Evolutionary conservation across 2,113 vertebrate genomes (phyloP), one percentile per base, ranked within the genome.

Genomic region (Nothocercus nigrocapillus): DNA sequence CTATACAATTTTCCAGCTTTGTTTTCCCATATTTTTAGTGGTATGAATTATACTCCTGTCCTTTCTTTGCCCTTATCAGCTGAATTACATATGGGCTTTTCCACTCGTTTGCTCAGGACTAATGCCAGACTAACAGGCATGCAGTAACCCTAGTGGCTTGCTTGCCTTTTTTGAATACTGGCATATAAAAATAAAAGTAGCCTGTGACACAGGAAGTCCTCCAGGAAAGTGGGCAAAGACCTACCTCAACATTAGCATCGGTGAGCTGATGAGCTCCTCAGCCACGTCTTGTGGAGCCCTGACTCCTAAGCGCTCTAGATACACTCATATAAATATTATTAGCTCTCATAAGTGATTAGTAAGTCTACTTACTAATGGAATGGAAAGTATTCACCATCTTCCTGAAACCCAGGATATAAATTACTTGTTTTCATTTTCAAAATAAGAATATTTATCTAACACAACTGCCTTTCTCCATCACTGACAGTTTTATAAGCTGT

Each of bases 211-310:
- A 58, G 30, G 16, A 58, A 58, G 54, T 58, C 54, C 28, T 58
- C 17, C 54, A 32, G 54, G 54, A 58, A 58, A 14, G 28, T 32
- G 54, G 30, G 54, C 54, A 58, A 58, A 58, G 30, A 32, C 54
- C 54, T 56, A 27, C 54, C 54, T 77, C 11, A 4, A 24, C 51
- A 32, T 19, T 54, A 66, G 28, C 25, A 62, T 8, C 0, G 0
- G 21, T 51, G 56, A 32, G 62, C 22, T 64, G 15, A 0, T 77
- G 40, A 69, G 17, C 24, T 14, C 63, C 9, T 2, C 24, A 68
- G 40, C 27, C 24, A 56, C 28, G 30, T 70, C 6, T 58, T 85
- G 67, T 34, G 25, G 5, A 75, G 14, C 17, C 42, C 38, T 72
- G 17, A 13, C 13, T 54, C 17, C 0, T 11, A 54, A 30, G 24